These are phyloP conservation scores for Anastatus disparis DNA, from an alignment of 1,140 invertebrate species.

Conservation along the genomic window DNA sequence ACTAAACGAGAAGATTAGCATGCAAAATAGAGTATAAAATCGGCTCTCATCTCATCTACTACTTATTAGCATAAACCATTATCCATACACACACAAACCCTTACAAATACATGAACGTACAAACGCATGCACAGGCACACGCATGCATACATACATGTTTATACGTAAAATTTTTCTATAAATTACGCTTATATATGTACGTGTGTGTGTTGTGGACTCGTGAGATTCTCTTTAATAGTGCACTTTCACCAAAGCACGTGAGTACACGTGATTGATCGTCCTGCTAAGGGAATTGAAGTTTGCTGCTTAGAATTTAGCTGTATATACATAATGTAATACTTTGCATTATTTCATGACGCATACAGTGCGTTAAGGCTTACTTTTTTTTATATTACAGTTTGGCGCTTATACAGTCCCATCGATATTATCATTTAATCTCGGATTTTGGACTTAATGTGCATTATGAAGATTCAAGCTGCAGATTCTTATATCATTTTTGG, in stretches of 20 bases:
- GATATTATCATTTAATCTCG: no score
- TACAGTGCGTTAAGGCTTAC: not conserved
- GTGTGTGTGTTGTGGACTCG: not conserved
- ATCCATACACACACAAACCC: no score
- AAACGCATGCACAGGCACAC: not conserved
- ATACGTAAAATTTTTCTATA: no score
- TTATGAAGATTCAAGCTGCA: no score
- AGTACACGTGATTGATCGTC: constrained; percentile 8
- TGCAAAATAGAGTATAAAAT: constrained; percentile 12
- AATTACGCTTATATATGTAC: no score
- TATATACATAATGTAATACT: constrained; percentile 8
- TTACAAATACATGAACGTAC: no score
- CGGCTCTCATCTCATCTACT: not conserved
- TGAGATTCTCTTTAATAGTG: constrained; percentile 21
- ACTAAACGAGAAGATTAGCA: not conserved
- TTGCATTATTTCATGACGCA: constrained; percentile 16
- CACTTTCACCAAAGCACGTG: constrained; percentile 30
- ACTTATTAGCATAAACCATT: not conserved
- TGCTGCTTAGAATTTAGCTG: not conserved
- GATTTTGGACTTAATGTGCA: no score
- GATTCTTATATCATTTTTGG: no score
- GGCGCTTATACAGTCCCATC: no score
- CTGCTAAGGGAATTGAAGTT: no score
- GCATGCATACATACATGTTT: not conserved
- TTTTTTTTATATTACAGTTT: no score